phyloP scores from a whole-genome alignment of 1,140 invertebrate genomes.

The Dreissena polymorpha region DNA sequence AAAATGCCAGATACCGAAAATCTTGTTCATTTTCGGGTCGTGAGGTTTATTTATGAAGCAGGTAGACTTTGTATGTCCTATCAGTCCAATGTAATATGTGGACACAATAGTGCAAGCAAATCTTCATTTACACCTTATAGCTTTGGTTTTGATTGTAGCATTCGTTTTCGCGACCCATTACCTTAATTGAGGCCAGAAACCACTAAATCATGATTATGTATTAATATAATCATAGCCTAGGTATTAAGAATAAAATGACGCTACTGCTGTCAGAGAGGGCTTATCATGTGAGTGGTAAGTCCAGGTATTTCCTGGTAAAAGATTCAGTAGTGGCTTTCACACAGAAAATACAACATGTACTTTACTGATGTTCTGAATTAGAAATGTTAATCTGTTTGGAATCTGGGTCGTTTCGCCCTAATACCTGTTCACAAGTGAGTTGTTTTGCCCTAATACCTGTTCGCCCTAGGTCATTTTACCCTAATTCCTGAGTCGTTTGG shows the following conservation, averaged over 20 bases:
- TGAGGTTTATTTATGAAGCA: conserved; percentile 50
- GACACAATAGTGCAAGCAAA: no score
- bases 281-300: background rate
- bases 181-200: background rate
- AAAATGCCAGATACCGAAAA: conserved; percentile 48
- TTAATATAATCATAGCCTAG: background rate
- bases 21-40: conserved; percentile 51
- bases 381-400: no score
- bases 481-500: no score
- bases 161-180: background rate
- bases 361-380: background rate
- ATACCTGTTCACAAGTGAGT: no score
- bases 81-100: no score
- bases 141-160: background rate
- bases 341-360: no score
- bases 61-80: conserved; percentile 9
- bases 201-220: background rate
- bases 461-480: no score
- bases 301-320: background rate
- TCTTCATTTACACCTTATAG: background rate
- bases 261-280: background rate
- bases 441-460: no score
- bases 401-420: no score
- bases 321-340: no score
- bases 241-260: background rate